phyloP scores from a whole-genome alignment of 2,888 invertebrate species.

The Oscheius myriophilus region DNA sequence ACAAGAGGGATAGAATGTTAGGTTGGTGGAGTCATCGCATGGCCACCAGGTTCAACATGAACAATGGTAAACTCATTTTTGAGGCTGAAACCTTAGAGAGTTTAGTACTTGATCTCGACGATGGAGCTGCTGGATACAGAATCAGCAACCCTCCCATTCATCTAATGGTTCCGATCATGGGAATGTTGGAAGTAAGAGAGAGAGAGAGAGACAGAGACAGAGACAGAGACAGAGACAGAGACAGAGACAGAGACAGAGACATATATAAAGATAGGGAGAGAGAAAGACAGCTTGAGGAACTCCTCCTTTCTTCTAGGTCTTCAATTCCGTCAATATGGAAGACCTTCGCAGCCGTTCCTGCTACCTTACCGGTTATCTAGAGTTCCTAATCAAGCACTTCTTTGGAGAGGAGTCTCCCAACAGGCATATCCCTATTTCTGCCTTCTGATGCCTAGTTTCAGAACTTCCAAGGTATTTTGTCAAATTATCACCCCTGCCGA shows the following conservation, averaged over 20 bases:
- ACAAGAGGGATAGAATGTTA: constrained; percentile 72
- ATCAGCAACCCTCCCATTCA: constrained; percentile 75
- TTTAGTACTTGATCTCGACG: constrained; percentile 71
- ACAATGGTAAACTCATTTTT: constrained; percentile 71
- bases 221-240: too few relatives aligned
- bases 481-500: constrained; percentile 75
- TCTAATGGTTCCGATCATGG: constrained; percentile 72
- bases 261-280: neutral
- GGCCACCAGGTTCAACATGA: constrained; percentile 73
- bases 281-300: neutral
- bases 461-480: constrained; percentile 59
- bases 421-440: constrained; percentile 24
- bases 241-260: neutral
- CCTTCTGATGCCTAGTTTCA: too few relatives aligned
- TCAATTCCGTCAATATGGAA: constrained; percentile 73
- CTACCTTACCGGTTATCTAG: constrained; percentile 76
- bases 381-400: constrained; percentile 67
- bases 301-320: constrained; percentile 71
- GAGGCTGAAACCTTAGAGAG: neutral
- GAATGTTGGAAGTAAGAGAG: constrained; percentile 72
- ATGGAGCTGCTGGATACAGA: constrained; percentile 74
- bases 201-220: too few relatives aligned
- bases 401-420: constrained; percentile 50
- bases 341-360: constrained; percentile 73
- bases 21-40: constrained; percentile 77